Evolutionary conservation across 2,797 vertebrate genomes (phyloP), one percentile per base, ranked within the genome.

Genomic region (Siniperca undulata): DNA sequence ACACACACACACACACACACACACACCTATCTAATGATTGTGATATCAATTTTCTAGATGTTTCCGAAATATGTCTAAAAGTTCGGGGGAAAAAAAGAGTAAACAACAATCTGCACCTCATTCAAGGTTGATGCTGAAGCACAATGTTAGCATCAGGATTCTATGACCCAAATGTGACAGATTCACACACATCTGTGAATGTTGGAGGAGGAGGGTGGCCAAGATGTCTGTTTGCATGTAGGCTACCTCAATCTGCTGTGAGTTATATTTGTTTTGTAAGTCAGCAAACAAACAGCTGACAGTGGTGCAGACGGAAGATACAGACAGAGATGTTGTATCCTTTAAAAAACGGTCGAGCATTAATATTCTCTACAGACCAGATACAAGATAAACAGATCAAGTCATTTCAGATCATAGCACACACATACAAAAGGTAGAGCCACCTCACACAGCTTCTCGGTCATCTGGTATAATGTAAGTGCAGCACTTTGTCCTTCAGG

Each of bases 131-230:
- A 83, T 17, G 53, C 36, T 36, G 22, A 78, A 44, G 69, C 48
- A 68, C 2, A 53, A 36, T 53, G 66, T 85, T 65, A 74, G 56
- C 59, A 59, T 68, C 42, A 1, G 50, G 73, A 78, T 82, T 12
- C 50, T 53, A 66, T 72, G 77, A 68, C 81, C 77, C 74, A 70
- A 79, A 87, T 83, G 70, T 87, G 81, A 85, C 74, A 70, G 58
- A 88, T 58, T 27, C 69, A 14, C 67, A 74, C 70, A 44, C 14
- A 50, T 69, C 42, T 52, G 77, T 13, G 53, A 81, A 70, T n/a
- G 46, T 77, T 69, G 65, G 65, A 78, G 52, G 40, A 74, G 24
- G 72, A 79, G 56, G 78, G 62, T 44, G 79, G 71, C 30, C 56
- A 22, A 56, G 72, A 55, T 70, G 55, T n/a, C 58, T n/a, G 12